Evolutionary conservation across 2,888 invertebrate species (phyloP), one percentile per base, ranked within the genome.

Genomic region (Blomia tropicalis): DNA sequence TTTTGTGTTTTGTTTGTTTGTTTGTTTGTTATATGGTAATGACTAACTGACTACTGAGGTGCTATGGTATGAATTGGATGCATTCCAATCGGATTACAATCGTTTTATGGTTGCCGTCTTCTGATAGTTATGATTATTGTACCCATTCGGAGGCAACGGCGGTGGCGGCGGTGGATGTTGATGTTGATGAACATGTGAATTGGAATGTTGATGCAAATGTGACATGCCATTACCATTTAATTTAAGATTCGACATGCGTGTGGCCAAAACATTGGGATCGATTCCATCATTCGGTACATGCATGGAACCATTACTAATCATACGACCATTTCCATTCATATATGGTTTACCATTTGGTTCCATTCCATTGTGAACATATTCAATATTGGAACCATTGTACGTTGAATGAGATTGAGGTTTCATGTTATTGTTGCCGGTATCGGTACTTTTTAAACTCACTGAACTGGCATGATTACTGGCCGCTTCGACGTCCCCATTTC

Each of bases 91-190:
- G n/a, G n/a, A 7, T n/a, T 47, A 47, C 29, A 36, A 19, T 23
- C 62, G 54, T 27, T 62, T 62, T 17, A 62, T 62, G 4, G 62
- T 62, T 1, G 62, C 62, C 11, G 54, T 54, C 30, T 54, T 58
- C n/a, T 53, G 62, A 19, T 60, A 47, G n/a, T 7, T 43, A n/a
- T 36, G 36, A 47, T 29, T 41, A 23, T 56, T 27, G 29, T 56
- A 56, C 14, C 62, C 62, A 27, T 62, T 62, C 19, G 54, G 19
- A 4, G 62, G 62, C 5, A 54, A 30, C 11, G 60, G 60, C 2
- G 56, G 56, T 2, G 62, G 62, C 5, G 62, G 62, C 4, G 62
- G 54, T 19, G 62, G 56, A 17, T 54, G 56, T 14, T 14, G 14
- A 11, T 36, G 14, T n/a, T n/a, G n/a, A n/a, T n/a, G n/a, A n/a